phyloP scores from a whole-genome alignment of 2,888 invertebrate species.

The Azorinus chamasolen region DNA sequence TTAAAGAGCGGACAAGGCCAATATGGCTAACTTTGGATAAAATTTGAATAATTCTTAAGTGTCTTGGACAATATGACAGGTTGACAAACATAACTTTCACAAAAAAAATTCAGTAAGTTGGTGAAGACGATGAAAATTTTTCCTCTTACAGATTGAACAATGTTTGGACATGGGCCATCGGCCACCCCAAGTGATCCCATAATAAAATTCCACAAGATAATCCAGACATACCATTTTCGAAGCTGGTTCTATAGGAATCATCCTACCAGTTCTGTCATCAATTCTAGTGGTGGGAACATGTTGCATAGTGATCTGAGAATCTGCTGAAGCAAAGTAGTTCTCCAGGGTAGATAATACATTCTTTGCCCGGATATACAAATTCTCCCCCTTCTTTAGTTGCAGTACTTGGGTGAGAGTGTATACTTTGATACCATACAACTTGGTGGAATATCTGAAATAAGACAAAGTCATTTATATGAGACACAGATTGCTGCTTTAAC shows the following conservation, averaged over 20 bases:
- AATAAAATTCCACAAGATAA: no score
- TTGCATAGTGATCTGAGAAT: constrained; percentile 70
- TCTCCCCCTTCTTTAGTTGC: constrained; percentile 75
- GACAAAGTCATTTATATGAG: neutral
- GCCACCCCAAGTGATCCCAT: no score
- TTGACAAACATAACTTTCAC: no score
- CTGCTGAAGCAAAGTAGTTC: constrained; percentile 82
- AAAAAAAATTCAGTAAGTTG: no score
- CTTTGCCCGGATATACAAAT: constrained; percentile 79
- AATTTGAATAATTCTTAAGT: no score
- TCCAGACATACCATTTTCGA: constrained; percentile 69
- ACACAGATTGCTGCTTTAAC: no score
- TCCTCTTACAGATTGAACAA: no score
- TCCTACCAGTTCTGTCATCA: constrained; percentile 68
- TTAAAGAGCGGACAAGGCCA: no score
- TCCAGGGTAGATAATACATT: constrained; percentile 81
- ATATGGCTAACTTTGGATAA: no score
- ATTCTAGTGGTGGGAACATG: constrained; percentile 78
- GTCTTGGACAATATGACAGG: no score
- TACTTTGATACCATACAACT: constrained; percentile 76
- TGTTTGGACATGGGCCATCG: no score
- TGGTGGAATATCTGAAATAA: constrained; percentile 71
- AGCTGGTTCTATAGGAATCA: constrained; percentile 61
- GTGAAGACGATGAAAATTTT: no score
- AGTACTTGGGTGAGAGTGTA: constrained; percentile 71